Percentiles rank a stretch among this genome's conserved stretches.
Evolutionary conservation across 2,113 vertebrate genomes (phyloP).

Genomic region (Datnioides undecimradiatus): DNA sequence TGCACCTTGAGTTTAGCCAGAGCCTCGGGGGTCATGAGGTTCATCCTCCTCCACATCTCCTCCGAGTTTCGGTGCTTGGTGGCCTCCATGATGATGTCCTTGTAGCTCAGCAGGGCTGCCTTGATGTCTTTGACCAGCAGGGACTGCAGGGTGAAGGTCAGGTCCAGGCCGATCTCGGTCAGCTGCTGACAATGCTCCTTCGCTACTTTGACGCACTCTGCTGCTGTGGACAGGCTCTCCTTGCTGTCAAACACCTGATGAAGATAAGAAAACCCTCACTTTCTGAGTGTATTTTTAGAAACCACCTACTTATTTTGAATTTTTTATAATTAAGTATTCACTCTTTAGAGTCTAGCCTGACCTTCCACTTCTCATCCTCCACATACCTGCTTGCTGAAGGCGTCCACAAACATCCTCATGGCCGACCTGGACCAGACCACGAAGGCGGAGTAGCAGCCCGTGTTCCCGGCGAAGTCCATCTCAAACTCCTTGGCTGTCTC

Average conservation of each 20-base stretch:
- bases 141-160: conserved; percentile 95
- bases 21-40: conserved; percentile 97
- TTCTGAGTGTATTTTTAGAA: not conserved
- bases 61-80: conserved; percentile 98
- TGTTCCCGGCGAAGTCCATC: conserved; percentile 93
- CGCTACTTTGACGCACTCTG: conserved; percentile 96
- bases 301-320: no score
- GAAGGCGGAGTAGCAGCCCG: conserved; percentile 96
- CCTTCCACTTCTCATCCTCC: no score
- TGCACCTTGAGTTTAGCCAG: conserved; percentile 93
- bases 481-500: conserved; percentile 97
- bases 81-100: conserved; percentile 97
- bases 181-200: conserved; percentile 97
- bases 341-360: not conserved
- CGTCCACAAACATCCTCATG: conserved; percentile 95
- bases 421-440: conserved; percentile 96
- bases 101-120: conserved; percentile 93
- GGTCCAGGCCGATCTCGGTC: conserved; percentile 94
- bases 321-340: no score
- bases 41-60: conserved; percentile 99
- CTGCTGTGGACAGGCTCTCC: conserved; percentile 95
- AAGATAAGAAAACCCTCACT: not conserved
- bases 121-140: conserved; percentile 95
- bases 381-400: conserved; percentile 95
- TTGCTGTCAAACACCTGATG: conserved; percentile 94